Percentiles rank a stretch among this genome's conserved stretches.
Conservation (phyloP, 2,113 vertebrate genomes). For the Bufo gargarizans region DNA sequence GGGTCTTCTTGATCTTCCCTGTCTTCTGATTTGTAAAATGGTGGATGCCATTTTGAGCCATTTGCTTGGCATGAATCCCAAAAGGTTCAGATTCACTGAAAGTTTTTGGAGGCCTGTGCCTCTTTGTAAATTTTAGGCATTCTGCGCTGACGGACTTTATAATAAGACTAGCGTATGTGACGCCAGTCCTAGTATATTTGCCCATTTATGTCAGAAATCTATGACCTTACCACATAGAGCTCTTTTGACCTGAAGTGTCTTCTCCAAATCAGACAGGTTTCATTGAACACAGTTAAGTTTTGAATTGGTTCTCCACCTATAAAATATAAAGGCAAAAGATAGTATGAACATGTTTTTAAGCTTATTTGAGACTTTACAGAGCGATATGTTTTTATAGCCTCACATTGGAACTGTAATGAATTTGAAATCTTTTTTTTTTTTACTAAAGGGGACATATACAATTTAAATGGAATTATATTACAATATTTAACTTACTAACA, state of each 20-base stretch:
- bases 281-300: background rate
- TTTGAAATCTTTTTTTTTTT: background rate
- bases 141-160: too few species aligned
- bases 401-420: background rate
- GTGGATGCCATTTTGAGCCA: too few species aligned
- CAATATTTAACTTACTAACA: background rate
- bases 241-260: conserved; percentile 49
- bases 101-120: too few species aligned
- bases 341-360: background rate
- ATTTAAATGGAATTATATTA: background rate
- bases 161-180: too few species aligned
- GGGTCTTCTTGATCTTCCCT: too few species aligned
- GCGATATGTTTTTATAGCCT: background rate
- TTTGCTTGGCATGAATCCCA: too few species aligned
- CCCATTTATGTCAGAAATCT: too few species aligned
- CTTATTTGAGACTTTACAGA: background rate
- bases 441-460: background rate
- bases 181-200: too few species aligned
- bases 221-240: conserved; percentile 3
- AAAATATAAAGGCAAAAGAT: background rate
- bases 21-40: too few species aligned
- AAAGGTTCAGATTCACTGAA: too few species aligned
- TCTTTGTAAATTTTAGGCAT: too few species aligned
- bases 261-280: background rate
- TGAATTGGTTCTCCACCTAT: conserved; percentile 27